Base-by-base conservation (phyloP, 2,113 vertebrate genomes). In the Hepsetus odoe region DNA sequence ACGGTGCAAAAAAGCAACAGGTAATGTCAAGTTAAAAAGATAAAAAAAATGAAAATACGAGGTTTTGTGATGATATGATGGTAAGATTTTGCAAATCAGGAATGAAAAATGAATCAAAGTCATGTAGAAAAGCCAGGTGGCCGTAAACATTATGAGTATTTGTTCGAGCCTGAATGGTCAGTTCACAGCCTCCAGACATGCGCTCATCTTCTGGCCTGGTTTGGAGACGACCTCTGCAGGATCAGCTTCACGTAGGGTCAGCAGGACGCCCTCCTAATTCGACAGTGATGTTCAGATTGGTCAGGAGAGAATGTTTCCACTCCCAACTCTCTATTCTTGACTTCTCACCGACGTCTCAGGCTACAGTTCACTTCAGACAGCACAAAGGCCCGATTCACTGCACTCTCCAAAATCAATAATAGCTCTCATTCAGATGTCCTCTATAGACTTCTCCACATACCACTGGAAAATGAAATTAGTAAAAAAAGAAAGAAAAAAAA, bases 181-280 rank as follows among this genome's bases (percentile, higher is more conserved):
- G 42, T 64, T 55, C 51, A 55, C 20, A 20, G n/a, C 51, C 7
- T 55, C 49, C 49, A 53, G 49, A 53, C 49, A 9, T 62, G 55
- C 33, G 49, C 68, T 79, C 76, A 72, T 72, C 24, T 35, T 62
- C 72, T 79, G 68, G 56, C 30, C 68, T 71, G 58, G 32, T 72
- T 30, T 35, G 28, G 13, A 28, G 24, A 71, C 53, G 68, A 79
- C 56, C 68, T 53, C 56, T 12, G 44, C 24, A 24, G 30, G 40
- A 51, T 79, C 70, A 72, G 70, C 56, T 53, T 64, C 22, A n/a
- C 46, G 44, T 32, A 72, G 53, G 7, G 55, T 55, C 33, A 65
- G 44, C 62, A 62, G 33, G 62, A 56, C 40, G 69, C 35, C 55
- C 51, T 58, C 51, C 44, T 20, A 69, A 55, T 28, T 70, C 72